These are phyloP conservation scores for Venusia cambrica DNA, from an alignment of 2,888 invertebrate genomes.

Conservation along the genomic window DNA sequence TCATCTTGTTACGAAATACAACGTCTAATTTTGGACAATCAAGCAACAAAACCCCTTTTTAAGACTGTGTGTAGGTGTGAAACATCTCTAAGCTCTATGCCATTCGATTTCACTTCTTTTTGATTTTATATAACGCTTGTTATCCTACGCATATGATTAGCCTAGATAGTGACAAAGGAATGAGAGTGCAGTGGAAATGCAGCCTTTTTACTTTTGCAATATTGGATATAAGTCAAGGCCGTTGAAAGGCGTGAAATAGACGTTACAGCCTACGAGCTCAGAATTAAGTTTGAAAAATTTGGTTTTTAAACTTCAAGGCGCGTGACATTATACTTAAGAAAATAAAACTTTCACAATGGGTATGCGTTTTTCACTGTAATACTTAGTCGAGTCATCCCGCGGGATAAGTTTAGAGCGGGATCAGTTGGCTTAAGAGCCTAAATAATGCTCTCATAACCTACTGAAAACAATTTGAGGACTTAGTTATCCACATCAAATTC, in stretches of 20 bases:
- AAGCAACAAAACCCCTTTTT: conserved; percentile 7
- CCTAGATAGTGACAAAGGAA: conserved; percentile 31
- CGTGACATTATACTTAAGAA: too few relatives aligned
- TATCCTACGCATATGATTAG: conserved; percentile 45
- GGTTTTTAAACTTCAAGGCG: conserved; percentile 3
- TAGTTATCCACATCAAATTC: too few relatives aligned
- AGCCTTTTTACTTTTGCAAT: conserved; percentile 19
- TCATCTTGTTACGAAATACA: too few relatives aligned
- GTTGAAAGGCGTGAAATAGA: conserved; percentile 15
- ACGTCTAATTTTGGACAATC: conserved; percentile 3
- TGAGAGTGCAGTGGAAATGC: conserved; percentile 12
- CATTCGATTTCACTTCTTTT: conserved; percentile 15
- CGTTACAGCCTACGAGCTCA: conserved; percentile 8
- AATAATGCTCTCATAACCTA: too few relatives aligned
- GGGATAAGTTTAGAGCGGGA: too few relatives aligned
- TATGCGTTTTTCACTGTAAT: too few relatives aligned
- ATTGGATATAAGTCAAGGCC: conserved; percentile 9
- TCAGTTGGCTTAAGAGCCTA: too few relatives aligned
- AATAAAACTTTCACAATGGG: too few relatives aligned
- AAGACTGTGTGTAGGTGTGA: conserved; percentile 20
- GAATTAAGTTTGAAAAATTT: conserved; percentile 11
- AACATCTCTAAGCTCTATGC: conserved; percentile 20
- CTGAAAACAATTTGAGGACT: too few relatives aligned
- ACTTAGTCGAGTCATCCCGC: too few relatives aligned
- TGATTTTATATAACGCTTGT: conserved; percentile 15